Base-by-base conservation (phyloP, 2,113 vertebrate species). In the Psammodynastes pulverulentus region DNA sequence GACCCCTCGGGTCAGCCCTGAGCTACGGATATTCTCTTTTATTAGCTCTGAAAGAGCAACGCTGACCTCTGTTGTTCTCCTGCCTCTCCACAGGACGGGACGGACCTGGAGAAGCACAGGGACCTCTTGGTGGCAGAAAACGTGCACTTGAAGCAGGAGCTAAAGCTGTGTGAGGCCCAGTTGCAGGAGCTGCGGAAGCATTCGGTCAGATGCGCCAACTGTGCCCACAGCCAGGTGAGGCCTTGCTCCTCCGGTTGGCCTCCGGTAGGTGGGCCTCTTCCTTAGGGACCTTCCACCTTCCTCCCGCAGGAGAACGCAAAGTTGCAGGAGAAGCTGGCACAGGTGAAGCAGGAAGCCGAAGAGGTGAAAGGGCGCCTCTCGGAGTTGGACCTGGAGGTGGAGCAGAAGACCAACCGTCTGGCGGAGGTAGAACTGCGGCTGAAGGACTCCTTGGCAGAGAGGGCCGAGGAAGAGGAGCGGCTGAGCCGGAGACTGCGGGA, bases 91-190 rank as follows among this genome's bases (percentile, higher is more conserved):
- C 92, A 99, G 99, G 99, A 98, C 5, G 98, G 98, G 95, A 99
- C 98, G 0, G 98, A 99, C 91, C 93, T 97, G 54, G 99, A 99
- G 97, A 99, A 99, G 96, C 99, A 99, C 96, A 98, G 98, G 92
- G 98, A 99, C 96, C 97, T 98, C 94, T 97, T 99, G 96, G 97
- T 96, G 54, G 98, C 98, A 2, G 99, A 99, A 96, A 99, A 99
- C 19, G 97, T 98, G 96, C 98, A 96, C 43, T 97, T 99, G 95
- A 98, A 97, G 94, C 98, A 98, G 95, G 98, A 99, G 97, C 97
- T 99, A 97, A 98, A 97, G 94, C 95, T 93, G 26, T 97, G 97
- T 1, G 98, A 98, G 96, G 95, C 96, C 0, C 96, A 98, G 79
- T 97, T 98, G 94, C 96, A 94, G 89, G 98, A 97, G 92, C 96